Percentiles rank a stretch among this genome's conserved stretches.
phyloP scores from a whole-genome alignment of 2,888 invertebrate genomes.

The Apamea sordens region DNA sequence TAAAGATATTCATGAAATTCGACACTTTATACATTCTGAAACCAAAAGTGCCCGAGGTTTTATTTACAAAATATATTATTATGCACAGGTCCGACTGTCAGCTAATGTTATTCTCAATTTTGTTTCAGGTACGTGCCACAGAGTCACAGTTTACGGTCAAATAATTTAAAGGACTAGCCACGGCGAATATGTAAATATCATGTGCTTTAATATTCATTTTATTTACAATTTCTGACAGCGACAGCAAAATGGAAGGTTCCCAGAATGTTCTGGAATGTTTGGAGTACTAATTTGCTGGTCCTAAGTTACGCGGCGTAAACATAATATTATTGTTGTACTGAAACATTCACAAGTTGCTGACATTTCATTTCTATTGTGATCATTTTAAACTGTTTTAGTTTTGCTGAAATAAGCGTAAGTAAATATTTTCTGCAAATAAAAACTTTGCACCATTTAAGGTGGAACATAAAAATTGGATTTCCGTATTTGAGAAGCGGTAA shows the following conservation, averaged over 20 bases:
- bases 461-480: constrained; percentile 6
- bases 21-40: constrained; percentile 10
- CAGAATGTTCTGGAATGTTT: constrained; percentile 39
- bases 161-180: constrained; percentile 52
- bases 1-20: constrained; percentile 37
- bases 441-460: neutral
- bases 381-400: constrained; percentile 23
- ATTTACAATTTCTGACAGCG: constrained; percentile 64
- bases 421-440: neutral
- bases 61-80: constrained; percentile 20
- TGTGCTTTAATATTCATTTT: constrained; percentile 70
- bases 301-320: constrained; percentile 27
- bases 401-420: neutral
- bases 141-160: constrained; percentile 51
- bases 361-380: constrained; percentile 9
- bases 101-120: constrained; percentile 65
- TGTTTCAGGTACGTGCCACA: constrained; percentile 72
- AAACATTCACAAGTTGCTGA: constrained; percentile 33
- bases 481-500: constrained; percentile 9
- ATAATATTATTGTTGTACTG: constrained; percentile 28
- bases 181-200: constrained; percentile 67
- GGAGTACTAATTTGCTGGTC: constrained; percentile 24
- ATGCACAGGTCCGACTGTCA: constrained; percentile 42
- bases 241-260: constrained; percentile 45
- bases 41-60: constrained; percentile 24